Evolutionary conservation across 2,797 vertebrate genomes (phyloP), one percentile per base, ranked within the genome.

Genomic region (Gambusia yucatana): DNA sequence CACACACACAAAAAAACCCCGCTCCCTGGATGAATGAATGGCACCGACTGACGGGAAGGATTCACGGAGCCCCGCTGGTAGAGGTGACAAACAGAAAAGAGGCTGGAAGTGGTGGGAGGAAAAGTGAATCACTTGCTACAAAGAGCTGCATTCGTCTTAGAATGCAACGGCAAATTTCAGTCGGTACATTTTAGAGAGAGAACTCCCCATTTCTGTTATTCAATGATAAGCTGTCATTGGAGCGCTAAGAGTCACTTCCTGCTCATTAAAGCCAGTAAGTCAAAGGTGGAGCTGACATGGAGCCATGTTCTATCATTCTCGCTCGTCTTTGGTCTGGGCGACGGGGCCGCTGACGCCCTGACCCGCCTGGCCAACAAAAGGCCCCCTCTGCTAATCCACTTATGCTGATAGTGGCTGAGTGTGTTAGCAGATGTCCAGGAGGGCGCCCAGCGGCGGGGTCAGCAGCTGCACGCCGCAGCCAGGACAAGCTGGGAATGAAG

Each of bases 391-490:
- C 88, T 90, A 88, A 93, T 89, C 88, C 86, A 86, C 86, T 93
- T 88, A 85, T 36, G 75, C 86, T 83, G 82, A 91, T 87, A 86
- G 83, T 69, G 75, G 75, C 81, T 50, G 41, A 87, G 88, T 79
- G 83, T 63, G 88, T 77, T 52, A 89, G 83, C 95, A 94, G 94
- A 93, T 94, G 94, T 94, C 84, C 74, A 7, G 69, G 76, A 85
- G 84, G 6, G 55, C 72, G 84, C 83, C 82, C 84, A 91, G 91
- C 89, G 91, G 88, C 87, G 86, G 84, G 82, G 80, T 84, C 82
- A 77, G 81, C 90, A 91, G 90, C 86, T 93, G 86, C 85, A 76
- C 73, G 83, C 80, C 82, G 72, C 36, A 77, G 74, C 81, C 81
- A 25, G 76, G 80, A 79, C 81, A 81, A 91, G 82, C 75, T 67